Evolutionary conservation across 2,113 vertebrate genomes (phyloP).

Genomic region (Lophius piscatorius): DNA sequence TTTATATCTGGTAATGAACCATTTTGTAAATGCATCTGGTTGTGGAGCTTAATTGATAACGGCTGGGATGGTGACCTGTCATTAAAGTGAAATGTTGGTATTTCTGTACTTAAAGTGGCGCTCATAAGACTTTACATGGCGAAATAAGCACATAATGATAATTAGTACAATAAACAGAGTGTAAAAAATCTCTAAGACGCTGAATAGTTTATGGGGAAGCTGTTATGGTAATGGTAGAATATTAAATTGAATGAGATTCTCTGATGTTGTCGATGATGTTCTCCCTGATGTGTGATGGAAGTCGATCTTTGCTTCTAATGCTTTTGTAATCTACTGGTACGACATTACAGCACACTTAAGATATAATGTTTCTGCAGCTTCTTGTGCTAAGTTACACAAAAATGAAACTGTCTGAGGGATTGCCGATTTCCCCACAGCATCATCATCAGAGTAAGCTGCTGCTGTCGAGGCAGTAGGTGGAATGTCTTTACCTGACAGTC

Average conservation of each 20-base stretch:
- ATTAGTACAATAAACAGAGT: constrained; percentile 41
- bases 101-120: constrained; percentile 11
- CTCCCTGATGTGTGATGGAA: constrained; percentile 36
- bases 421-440: background rate
- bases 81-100: constrained; percentile 21
- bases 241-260: constrained; percentile 22
- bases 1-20: too few species aligned
- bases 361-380: constrained; percentile 9
- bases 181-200: constrained; percentile 21
- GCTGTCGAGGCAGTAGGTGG: background rate
- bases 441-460: background rate
- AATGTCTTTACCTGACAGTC: too few species aligned
- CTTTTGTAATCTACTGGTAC: constrained; percentile 26
- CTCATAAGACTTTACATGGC: constrained; percentile 25
- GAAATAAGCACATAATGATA: constrained; percentile 44
- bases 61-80: background rate
- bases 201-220: constrained; percentile 19
- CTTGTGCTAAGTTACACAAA: background rate
- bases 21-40: background rate
- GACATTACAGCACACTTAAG: constrained; percentile 16
- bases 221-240: constrained; percentile 37
- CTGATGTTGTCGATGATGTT: constrained; percentile 19
- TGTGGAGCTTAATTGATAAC: background rate
- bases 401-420: background rate
- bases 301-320: constrained; percentile 26